A percentile compares a stretch with the other conserved stretches of the same genome.
Conservation (phyloP, 2,888 invertebrate species). For the Eledone cirrhosa region DNA sequence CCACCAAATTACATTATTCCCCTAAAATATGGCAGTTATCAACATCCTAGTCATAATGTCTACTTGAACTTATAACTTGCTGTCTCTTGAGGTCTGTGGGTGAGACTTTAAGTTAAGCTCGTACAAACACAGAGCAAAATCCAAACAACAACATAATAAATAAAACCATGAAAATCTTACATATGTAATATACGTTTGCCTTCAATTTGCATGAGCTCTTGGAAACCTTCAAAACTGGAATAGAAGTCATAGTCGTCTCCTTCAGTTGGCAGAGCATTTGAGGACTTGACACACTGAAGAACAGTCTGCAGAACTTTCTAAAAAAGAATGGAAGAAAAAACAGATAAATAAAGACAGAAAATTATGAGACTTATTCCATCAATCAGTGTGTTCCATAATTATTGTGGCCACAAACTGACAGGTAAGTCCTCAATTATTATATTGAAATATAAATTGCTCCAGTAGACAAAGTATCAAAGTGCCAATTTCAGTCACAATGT, state of each 20-base stretch:
- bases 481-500: too few relatives aligned
- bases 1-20: too few relatives aligned
- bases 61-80: too few relatives aligned
- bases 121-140: too few relatives aligned
- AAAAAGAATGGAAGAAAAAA: constrained; percentile 55
- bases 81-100: too few relatives aligned
- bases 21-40: too few relatives aligned
- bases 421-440: too few relatives aligned
- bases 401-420: not conserved
- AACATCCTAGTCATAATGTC: too few relatives aligned
- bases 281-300: constrained; percentile 75
- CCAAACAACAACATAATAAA: too few relatives aligned
- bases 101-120: too few relatives aligned
- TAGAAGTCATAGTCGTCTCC: constrained; percentile 79
- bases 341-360: not conserved
- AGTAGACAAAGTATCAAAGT: too few relatives aligned
- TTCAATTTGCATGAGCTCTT: constrained; percentile 74
- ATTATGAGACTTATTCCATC: not conserved
- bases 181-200: constrained; percentile 74
- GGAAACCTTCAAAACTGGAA: constrained; percentile 80
- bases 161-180: constrained; percentile 53
- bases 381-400: not conserved
- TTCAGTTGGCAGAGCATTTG: constrained; percentile 77
- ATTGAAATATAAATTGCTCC: too few relatives aligned
- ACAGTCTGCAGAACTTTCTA: constrained; percentile 77